Evolutionary conservation across 2,113 vertebrate species (phyloP), one percentile per base, ranked within the genome.

Genomic region (Oostethus manadensis): DNA sequence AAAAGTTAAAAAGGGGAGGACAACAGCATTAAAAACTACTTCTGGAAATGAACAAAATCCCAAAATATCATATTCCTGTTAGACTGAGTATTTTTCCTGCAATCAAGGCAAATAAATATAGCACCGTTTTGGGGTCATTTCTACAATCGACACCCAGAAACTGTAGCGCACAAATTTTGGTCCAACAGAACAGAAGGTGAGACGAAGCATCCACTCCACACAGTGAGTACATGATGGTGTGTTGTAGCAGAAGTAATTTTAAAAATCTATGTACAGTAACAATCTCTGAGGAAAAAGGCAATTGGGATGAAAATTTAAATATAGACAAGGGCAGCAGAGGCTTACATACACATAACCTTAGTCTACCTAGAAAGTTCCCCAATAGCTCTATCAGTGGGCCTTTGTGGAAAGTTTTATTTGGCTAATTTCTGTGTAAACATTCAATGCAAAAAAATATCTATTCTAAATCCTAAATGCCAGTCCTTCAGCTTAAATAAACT

Each of bases 21-120:
- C 29, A 33, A 7, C 29, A 8, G 29, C 5, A 33, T 33, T 33
- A 33, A 33, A 33, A 33, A 33, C 4, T 33, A 33, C 29, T 33
- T 33, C 29, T 33, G 29, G 29, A 33, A 6, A 33, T 33, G 29
- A 33, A 33, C 5, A 29, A 29, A 3, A 33, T 33, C 29, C 29
- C 38, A 42, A 74, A 57, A 67, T 50, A 21, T 43, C 33, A 20
- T 45, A 56, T 47, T 21, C 18, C 18, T 42, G 20, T 61, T 54
- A 44, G 46, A 57, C 53, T 59, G 23, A 49, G 46, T 26, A 38
- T 35, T 43, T 64, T 51, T 70, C 55, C 58, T 62, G 48, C 58
- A 66, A 66, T 47, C 59, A 47, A 64, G 62, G 47, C 54, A 61
- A 68, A 62, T 68, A 81, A 70, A 83, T 74, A 77, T 68, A 81